phyloP scores from a whole-genome alignment of 1,140 invertebrate species.

The Cherax quadricarinatus region DNA sequence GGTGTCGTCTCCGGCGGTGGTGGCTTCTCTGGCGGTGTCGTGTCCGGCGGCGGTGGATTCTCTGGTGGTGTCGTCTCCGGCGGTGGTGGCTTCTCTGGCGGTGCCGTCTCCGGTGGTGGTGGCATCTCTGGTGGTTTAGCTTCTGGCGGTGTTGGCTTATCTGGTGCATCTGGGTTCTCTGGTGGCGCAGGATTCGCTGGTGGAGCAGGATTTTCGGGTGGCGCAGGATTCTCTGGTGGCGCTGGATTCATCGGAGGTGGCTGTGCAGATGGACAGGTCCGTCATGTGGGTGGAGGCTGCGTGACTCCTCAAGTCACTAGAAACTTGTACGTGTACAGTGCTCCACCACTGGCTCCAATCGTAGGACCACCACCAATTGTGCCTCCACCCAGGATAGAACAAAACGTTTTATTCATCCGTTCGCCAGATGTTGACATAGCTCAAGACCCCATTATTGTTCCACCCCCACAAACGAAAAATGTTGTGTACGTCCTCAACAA shows the following conservation, averaged over 20 bases:
- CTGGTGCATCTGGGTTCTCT: neutral
- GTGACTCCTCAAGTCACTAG: slow-evolving; percentile 32
- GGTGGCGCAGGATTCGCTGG: neutral
- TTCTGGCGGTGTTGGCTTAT: neutral
- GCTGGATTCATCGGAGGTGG: neutral
- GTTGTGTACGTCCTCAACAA: slow-evolving; percentile 31
- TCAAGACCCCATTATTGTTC: slow-evolving; percentile 28
- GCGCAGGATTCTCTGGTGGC: neutral
- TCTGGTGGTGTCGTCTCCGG: neutral
- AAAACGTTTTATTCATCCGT: slow-evolving; percentile 40
- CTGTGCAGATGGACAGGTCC: slow-evolving; percentile 15
- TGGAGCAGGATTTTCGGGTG: neutral
- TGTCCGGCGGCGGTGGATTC: too few relatives aligned
- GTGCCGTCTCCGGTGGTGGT: neutral
- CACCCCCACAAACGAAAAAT: slow-evolving; percentile 38
- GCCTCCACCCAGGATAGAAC: slow-evolving; percentile 19
- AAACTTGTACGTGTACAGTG: slow-evolving; percentile 13
- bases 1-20: neutral
- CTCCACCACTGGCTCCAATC: neutral
- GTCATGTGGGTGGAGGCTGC: slow-evolving; percentile 30
- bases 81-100: neutral
- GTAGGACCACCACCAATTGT: neutral
- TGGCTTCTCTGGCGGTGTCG: neutral
- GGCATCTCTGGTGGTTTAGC: neutral
- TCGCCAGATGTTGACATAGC: neutral